These are phyloP conservation scores for Drosophila tanythrix DNA, from an alignment of 2,888 invertebrate genomes.

Conservation along the genomic window DNA sequence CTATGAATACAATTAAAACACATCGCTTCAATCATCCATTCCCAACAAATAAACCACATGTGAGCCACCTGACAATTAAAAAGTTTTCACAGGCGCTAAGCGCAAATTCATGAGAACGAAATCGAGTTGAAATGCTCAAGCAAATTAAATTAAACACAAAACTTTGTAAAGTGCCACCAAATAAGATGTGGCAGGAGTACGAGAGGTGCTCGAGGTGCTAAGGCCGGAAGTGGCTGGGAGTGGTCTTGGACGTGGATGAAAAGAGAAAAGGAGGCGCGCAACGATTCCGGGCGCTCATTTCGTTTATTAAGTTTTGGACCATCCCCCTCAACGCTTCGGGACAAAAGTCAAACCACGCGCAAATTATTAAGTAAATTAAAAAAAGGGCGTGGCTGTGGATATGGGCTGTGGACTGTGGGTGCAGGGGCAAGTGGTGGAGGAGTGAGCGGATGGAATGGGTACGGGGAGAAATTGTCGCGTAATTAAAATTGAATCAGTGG, in stretches of 20 bases:
- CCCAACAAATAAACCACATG: slow-evolving; percentile 23
- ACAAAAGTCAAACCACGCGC: slow-evolving; percentile 47
- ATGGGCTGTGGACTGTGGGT: neutral
- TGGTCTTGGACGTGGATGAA: neutral
- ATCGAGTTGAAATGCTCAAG: slow-evolving; percentile 64
- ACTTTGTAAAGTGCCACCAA: slow-evolving; percentile 45
- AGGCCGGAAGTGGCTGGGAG: neutral
- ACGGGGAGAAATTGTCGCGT: slow-evolving; percentile 39
- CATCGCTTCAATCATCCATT: neutral
- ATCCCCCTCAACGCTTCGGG: slow-evolving; percentile 17
- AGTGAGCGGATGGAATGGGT: neutral
- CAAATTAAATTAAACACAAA: slow-evolving; percentile 69
- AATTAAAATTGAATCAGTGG: slow-evolving; percentile 58
- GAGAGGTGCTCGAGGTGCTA: neutral
- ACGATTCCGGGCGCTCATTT: slow-evolving; percentile 45
- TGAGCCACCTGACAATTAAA: slow-evolving; percentile 65
- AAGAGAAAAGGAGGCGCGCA: neutral
- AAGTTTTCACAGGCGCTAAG: slow-evolving; percentile 63
- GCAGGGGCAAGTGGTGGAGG: neutral
- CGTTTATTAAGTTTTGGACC: slow-evolving; percentile 53
- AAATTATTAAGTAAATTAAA: slow-evolving; percentile 49
- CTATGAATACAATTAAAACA: slow-evolving; percentile 26
- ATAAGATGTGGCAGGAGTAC: neutral
- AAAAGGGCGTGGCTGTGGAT: slow-evolving; percentile 23
- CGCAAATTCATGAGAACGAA: slow-evolving; percentile 46